Percentiles rank a stretch among this genome's conserved stretches.
These are phyloP conservation scores for Rhimphoctona megacephalus DNA, from an alignment of 2,888 invertebrate genomes.

Conservation along the genomic window DNA sequence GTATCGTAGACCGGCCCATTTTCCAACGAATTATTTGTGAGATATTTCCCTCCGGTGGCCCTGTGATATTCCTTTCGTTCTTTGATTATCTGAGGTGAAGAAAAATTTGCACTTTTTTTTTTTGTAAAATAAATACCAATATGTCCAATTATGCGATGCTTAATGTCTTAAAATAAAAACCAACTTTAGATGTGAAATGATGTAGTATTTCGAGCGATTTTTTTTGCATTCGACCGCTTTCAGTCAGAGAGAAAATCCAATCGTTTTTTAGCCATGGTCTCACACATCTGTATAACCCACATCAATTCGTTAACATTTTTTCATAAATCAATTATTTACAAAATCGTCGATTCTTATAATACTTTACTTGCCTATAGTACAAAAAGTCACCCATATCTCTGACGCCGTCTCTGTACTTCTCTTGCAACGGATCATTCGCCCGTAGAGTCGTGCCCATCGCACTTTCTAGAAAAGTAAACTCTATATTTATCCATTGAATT, in stretches of 20 bases:
- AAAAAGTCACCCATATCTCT: conserved; percentile 61
- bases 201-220: conserved; percentile 57
- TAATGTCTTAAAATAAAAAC: neutral
- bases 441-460: conserved; percentile 68
- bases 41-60: conserved; percentile 55
- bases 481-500: neutral
- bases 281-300: conserved; percentile 37
- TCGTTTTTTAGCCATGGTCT: conserved; percentile 66
- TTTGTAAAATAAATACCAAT: neutral
- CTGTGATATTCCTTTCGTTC: conserved; percentile 67
- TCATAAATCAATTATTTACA: neutral
- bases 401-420: conserved; percentile 60
- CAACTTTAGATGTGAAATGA: conserved; percentile 65
- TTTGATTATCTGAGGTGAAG: conserved; percentile 60
- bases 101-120: neutral
- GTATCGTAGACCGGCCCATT: neutral
- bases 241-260: conserved; percentile 58
- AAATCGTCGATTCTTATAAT: neutral
- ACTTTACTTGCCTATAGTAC: conserved; percentile 51
- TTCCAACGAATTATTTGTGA: conserved; percentile 31
- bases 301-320: neutral
- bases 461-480: conserved; percentile 59
- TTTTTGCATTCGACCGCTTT: conserved; percentile 42
- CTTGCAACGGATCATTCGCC: conserved; percentile 49
- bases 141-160: neutral